These are phyloP conservation scores for Chanos chanos DNA, from an alignment of 2,797 vertebrate genomes.

Conservation along the genomic window DNA sequence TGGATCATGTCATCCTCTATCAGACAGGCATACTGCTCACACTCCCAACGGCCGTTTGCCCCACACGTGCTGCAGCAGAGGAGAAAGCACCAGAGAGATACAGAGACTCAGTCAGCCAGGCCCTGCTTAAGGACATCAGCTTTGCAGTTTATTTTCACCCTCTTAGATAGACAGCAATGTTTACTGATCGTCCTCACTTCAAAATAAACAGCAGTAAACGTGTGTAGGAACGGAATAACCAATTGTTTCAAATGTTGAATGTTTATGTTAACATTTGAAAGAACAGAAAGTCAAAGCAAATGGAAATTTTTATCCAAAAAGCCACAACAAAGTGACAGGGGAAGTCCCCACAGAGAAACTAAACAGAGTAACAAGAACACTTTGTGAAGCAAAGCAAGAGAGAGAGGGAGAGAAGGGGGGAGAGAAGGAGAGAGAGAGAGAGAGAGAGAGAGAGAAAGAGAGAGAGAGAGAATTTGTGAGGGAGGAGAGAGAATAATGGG, in stretches of 20 bases:
- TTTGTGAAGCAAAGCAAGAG: not conserved
- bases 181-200: too few relatives aligned
- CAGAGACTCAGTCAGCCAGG: not conserved
- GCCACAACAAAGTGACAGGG: constrained; percentile 17
- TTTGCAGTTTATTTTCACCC: too few relatives aligned
- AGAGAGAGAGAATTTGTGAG: constrained; percentile 11
- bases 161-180: too few relatives aligned
- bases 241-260: too few relatives aligned
- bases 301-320: not conserved
- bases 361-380: not conserved
- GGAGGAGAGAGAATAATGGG: constrained; percentile 20
- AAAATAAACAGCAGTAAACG: too few relatives aligned
- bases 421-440: not conserved
- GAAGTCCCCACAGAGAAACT: constrained; percentile 47
- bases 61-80: constrained; percentile 77
- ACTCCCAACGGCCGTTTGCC: constrained; percentile 79
- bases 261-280: too few relatives aligned
- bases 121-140: not conserved
- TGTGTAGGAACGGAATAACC: too few relatives aligned
- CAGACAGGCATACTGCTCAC: constrained; percentile 85
- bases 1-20: constrained; percentile 82
- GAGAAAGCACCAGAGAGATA: constrained; percentile 4
- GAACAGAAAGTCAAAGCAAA: constrained; percentile 9
- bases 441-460: not conserved
- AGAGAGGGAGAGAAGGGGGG: not conserved